Evolutionary conservation across 2,113 vertebrate genomes (phyloP), one percentile per base, ranked within the genome.

Genomic region (Sorex araneus): DNA sequence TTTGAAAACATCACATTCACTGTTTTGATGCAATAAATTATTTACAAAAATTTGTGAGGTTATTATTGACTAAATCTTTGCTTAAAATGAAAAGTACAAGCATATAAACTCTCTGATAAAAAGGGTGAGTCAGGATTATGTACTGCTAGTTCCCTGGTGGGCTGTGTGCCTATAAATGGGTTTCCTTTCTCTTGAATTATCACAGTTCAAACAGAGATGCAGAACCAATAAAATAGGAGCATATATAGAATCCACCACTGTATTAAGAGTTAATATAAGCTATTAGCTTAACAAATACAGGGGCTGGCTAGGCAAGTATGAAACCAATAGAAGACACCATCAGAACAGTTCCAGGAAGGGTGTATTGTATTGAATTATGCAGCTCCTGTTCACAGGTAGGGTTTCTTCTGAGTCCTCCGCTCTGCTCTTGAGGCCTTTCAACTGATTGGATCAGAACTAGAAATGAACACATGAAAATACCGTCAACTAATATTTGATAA

Each of bases 1-100:
- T 80, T 30, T 40, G 16, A 88, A 90, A 90, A 47, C 77, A 77
- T 80, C 32, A 67, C n/a, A 25, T 80, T 80, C 21, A 73, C 64
- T 90, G 32, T 16, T n/a, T 73, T 3, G 3, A 78, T 50, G 21
- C 12, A 78, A 77, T 19, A 66, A 77, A 71, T 88, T 45, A 67
- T 5, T 57, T 43, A 93, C 50, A 74, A 83, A 70, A 50, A 73
- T 32, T 74, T 67, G 23, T 32, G 40, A 19, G 87, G 7, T 64
- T 13, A 40, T 87, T 36, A 71, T 25, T 43, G 34, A 50, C n/a
- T 36, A 19, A 50, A 18, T 28, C 32, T 25, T 11, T 50, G 7
- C 18, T n/a, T 77, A 85, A 84, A n/a, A 13, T 50, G 36, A 85
- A 69, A 30, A 74, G 15, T 30, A 78, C 4, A 85, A 63, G 66